phyloP scores from a whole-genome alignment of 2,888 invertebrate genomes.

The Lypha dubia region DNA sequence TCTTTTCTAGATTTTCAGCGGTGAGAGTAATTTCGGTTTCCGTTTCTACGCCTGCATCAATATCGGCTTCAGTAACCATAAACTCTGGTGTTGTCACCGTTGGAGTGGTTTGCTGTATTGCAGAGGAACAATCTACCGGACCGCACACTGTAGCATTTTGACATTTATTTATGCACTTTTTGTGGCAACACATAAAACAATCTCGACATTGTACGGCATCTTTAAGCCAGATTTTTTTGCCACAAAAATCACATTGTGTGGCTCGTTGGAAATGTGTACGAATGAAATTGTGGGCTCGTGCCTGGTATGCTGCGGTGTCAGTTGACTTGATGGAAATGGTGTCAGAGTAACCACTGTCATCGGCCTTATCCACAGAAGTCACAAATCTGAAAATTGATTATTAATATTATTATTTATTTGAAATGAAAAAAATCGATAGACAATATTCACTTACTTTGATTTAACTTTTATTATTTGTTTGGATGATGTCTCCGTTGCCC shows the following conservation, averaged over 20 bases:
- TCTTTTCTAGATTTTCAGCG: slow-evolving; percentile 62
- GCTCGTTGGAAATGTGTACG: slow-evolving; percentile 94
- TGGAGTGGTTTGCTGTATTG: slow-evolving; percentile 78
- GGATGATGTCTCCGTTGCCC: slow-evolving; percentile 78
- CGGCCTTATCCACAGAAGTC: slow-evolving; percentile 75
- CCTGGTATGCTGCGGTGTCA: slow-evolving; percentile 75
- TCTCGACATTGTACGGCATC: slow-evolving; percentile 96
- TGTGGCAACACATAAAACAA: slow-evolving; percentile 96
- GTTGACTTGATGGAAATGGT: slow-evolving; percentile 68
- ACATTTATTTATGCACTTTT: slow-evolving; percentile 96
- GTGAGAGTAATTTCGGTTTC: slow-evolving; percentile 72
- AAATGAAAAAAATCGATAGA: too few relatives aligned
- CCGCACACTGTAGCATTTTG: slow-evolving; percentile 88
- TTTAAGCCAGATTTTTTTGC: slow-evolving; percentile 98
- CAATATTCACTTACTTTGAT: slow-evolving; percentile 73
- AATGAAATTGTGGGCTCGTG: slow-evolving; percentile 89
- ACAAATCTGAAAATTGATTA: slow-evolving; percentile 40
- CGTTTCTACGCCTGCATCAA: slow-evolving; percentile 67
- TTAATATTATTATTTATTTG: background rate
- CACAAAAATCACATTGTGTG: slow-evolving; percentile 96
- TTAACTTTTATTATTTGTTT: slow-evolving; percentile 76
- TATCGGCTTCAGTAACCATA: slow-evolving; percentile 83
- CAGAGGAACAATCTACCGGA: slow-evolving; percentile 81
- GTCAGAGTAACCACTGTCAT: slow-evolving; percentile 76
- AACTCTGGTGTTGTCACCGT: slow-evolving; percentile 82